A percentile compares a stretch with the other conserved stretches of the same genome.
phyloP scores from a whole-genome alignment of 2,113 vertebrate genomes.

The Halichoeres trimaculatus region DNA sequence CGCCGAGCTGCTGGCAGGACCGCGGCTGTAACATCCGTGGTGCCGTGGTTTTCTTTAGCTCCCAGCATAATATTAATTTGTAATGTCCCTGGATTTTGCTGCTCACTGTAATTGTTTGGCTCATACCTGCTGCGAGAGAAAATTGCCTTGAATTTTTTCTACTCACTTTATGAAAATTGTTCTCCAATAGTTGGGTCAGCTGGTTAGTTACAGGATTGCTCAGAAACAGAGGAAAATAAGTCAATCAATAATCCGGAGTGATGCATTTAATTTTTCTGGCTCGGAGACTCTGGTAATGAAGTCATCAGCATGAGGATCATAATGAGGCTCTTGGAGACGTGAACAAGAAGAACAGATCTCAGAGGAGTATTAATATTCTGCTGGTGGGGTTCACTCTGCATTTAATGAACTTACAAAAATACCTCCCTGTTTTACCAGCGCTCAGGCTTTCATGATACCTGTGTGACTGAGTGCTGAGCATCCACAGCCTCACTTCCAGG shows the following conservation, averaged over 20 bases:
- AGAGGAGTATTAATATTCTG: constrained; percentile 48
- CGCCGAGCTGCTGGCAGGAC: constrained; percentile 38
- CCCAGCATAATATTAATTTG: constrained; percentile 33
- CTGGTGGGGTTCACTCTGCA: constrained; percentile 33
- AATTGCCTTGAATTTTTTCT: constrained; percentile 13
- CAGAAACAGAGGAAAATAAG: neutral
- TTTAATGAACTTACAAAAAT: constrained; percentile 38
- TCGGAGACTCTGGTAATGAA: constrained; percentile 63
- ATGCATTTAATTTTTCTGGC: constrained; percentile 30
- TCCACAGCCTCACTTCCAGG: neutral
- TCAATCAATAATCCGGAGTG: constrained; percentile 1
- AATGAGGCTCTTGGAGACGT: constrained; percentile 59
- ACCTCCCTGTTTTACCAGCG: constrained; percentile 18
- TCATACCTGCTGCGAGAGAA: constrained; percentile 19
- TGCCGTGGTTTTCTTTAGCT: constrained; percentile 23
- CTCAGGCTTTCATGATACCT: neutral
- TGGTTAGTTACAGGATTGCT: constrained; percentile 23
- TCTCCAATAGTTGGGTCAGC: neutral
- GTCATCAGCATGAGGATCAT: constrained; percentile 51
- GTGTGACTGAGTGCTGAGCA: neutral
- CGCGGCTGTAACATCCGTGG: neutral
- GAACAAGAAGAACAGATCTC: constrained; percentile 56
- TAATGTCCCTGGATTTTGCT: constrained; percentile 19
- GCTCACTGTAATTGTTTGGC: constrained; percentile 37
- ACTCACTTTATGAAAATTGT: constrained; percentile 9